Evolutionary conservation across 2,113 vertebrate species (phyloP), one percentile per base, ranked within the genome.

Genomic region (Myxocyprinus asiaticus): DNA sequence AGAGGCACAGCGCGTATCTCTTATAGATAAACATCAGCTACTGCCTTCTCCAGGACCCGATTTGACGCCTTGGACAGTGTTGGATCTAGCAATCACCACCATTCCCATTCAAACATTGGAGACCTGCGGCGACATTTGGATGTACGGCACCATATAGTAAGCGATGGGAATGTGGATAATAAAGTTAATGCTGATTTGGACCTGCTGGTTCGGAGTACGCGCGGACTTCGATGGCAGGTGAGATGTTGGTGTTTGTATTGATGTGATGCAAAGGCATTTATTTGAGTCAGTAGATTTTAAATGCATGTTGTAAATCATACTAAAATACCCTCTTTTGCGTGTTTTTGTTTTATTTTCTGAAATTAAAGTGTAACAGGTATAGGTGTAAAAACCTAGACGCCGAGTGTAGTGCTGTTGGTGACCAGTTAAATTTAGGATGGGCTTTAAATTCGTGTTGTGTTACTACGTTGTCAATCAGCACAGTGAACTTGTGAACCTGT

Each of bases 171-270:
- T 94, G 58, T 91, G 92, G 78, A 65, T 76, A 22, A 81, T 92
- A 87, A 94, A 92, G 83, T 90, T 95, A 42, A 9, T 90, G 82
- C 55, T 95, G 55, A 78, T 91, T 66, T 91, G 79, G 88, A 85
- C 92, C 83, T 91, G 94, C 82, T 93, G 86, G 84, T 84, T 94
- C 67, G 91, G 84, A 77, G 91, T 91, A 61, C 90, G 90, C 33
- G 94, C 92, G 1, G 94, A 96, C 67, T 96, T 95, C 89, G 95
- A 97, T 85, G 94, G 94, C 82, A 94, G 97, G 97, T 98, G 91
- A 93, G 91, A 15, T 3, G 12, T 2, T 51, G 64, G 47, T 51
- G 7, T 47, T 0, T 15, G 8, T 33, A n/a, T 44, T 2, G 15
- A 17, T 22, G 70, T 7, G 79, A 66, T 50, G 9, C 8, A 33